Base-by-base conservation (phyloP, 2,113 vertebrate genomes). In the Calyptommatus sinebrachiatus region DNA sequence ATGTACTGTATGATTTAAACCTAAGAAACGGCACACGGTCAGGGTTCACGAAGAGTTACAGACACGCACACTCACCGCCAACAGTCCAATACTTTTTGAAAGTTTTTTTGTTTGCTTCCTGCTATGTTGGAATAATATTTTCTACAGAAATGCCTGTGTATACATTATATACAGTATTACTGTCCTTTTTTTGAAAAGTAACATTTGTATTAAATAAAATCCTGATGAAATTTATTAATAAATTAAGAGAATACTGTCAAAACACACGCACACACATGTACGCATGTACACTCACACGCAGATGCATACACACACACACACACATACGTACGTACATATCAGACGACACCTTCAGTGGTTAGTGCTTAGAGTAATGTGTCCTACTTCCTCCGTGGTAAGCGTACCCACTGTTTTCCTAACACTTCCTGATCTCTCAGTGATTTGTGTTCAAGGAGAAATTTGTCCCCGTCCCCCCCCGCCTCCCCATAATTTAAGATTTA, bases 91-190 rank as follows among this genome's bases (percentile, higher is more conserved):
- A 94, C 90, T 94, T 95, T 26, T 87, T 91, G 89, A 89, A 61
- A n/a, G n/a, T 46, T 88, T 92, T 89, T 85, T 73, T 26, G 16
- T 81, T 69, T 76, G 79, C 89, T 90, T 94, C 93, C 93, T 94
- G 93, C 94, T 95, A 95, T 92, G 86, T 92, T 94, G 94, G 94
- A 95, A 94, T 95, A 96, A 94, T 96, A 96, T 94, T 95, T 81
- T 97, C 95, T 97, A 97, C 92, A 95, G 94, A 94, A 94, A 93
- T 95, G 92, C 92, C 91, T 93, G 92, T 96, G 95, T 96, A 94
- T 95, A 97, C 96, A 96, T 93, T 97, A 97, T 97, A 91, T 97
- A 97, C 96, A 96, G 84, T 92, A 91, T 75, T 81, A 75, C 93
- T 80, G n/a, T 95, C 91, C 91, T 92, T 92, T 93, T 41, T 94